phyloP scores from a whole-genome alignment of 2,888 invertebrate species.

The Caenorhabditis uteleia region DNA sequence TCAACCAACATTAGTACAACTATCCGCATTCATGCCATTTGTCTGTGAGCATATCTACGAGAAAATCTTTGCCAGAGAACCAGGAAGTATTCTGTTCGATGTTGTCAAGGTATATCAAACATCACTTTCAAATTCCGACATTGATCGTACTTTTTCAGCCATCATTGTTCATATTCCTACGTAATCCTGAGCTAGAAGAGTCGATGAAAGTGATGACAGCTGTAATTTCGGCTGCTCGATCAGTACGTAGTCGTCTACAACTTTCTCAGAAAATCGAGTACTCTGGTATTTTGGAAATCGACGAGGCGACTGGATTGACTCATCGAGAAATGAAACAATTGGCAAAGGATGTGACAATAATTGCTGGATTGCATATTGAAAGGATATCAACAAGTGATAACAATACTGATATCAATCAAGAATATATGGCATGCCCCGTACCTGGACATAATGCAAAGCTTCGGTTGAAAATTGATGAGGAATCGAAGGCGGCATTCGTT shows the following conservation, averaged over 20 bases:
- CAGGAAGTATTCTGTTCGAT: slow-evolving; percentile 43
- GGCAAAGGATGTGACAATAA: slow-evolving; percentile 21
- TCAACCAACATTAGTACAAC: slow-evolving; percentile 50
- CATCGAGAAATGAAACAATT: slow-evolving; percentile 12
- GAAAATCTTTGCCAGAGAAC: slow-evolving; percentile 34
- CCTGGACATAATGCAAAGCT: slow-evolving; percentile 40
- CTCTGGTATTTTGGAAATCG: slow-evolving; percentile 15
- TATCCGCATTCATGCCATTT: slow-evolving; percentile 62
- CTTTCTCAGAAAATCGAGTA: slow-evolving; percentile 40
- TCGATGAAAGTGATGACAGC: slow-evolving; percentile 38
- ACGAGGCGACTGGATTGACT: not conserved
- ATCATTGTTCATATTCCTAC: slow-evolving; percentile 39
- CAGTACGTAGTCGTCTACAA: slow-evolving; percentile 38
- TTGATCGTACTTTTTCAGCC: slow-evolving; percentile 13
- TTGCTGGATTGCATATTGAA: slow-evolving; percentile 12
- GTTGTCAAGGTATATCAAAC: slow-evolving; percentile 37
- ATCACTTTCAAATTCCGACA: not conserved
- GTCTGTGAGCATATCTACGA: slow-evolving; percentile 52
- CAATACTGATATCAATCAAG: slow-evolving; percentile 7
- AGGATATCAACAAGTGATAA: not conserved
- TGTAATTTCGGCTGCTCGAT: slow-evolving; percentile 34
- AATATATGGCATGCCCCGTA: slow-evolving; percentile 32
- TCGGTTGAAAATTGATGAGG: slow-evolving; percentile 38
- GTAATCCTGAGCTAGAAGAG: slow-evolving; percentile 43
- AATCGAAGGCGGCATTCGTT: slow-evolving; percentile 16